These are phyloP conservation scores for Brenthis ino DNA, from an alignment of 2,888 invertebrate genomes.

Conservation along the genomic window DNA sequence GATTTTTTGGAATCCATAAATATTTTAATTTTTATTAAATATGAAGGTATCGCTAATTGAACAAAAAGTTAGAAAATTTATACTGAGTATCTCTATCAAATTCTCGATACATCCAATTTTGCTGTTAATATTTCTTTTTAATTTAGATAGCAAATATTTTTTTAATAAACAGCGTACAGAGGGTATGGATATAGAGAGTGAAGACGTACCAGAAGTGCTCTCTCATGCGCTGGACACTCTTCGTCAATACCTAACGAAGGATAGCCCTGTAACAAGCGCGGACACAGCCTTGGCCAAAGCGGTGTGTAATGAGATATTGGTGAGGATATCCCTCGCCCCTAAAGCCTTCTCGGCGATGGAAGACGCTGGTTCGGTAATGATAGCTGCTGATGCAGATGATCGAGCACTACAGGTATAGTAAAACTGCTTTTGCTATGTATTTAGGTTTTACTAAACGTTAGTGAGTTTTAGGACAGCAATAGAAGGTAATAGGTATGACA, in stretches of 20 bases:
- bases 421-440: neutral
- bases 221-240: constrained; percentile 65
- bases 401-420: constrained; percentile 63
- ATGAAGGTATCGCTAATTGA: neutral
- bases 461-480: too few species aligned
- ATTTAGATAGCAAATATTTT: neutral
- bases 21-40: too few species aligned
- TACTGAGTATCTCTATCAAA: too few species aligned
- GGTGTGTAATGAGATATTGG: constrained; percentile 62
- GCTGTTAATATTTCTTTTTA: neutral
- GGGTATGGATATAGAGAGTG: constrained; percentile 67
- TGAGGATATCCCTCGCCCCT: constrained; percentile 65
- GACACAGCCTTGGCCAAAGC: constrained; percentile 61
- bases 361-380: constrained; percentile 83
- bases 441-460: neutral
- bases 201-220: constrained; percentile 66
- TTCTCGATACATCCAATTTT: neutral
- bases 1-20: too few species aligned
- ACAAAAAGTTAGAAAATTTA: too few species aligned
- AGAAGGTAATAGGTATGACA: too few species aligned
- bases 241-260: constrained; percentile 58
- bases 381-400: constrained; percentile 62
- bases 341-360: constrained; percentile 78
- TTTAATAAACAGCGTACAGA: constrained; percentile 60
- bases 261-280: constrained; percentile 44